Conservation (phyloP, 2,797 vertebrate genomes). For the Eulemur rubriventer region DNA sequence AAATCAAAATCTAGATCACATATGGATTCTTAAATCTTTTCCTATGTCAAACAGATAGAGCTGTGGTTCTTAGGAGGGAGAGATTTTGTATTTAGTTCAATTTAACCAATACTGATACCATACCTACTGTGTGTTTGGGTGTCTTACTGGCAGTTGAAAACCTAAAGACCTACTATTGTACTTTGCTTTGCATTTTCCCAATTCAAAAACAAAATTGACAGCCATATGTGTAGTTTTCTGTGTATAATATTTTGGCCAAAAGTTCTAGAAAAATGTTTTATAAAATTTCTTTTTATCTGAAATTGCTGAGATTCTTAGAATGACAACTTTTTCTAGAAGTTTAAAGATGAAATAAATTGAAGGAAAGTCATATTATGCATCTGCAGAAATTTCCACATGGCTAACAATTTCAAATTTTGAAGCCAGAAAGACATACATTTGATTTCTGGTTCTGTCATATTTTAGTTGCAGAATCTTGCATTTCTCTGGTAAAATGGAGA, state of each 20-base stretch:
- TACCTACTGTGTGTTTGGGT: accelerated
- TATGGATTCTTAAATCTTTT: background rate
- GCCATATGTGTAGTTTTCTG: background rate
- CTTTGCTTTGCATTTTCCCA: background rate
- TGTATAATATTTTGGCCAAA: background rate
- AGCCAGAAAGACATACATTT: background rate
- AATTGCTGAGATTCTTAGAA: background rate
- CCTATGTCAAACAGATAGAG: background rate
- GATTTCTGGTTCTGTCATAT: background rate
- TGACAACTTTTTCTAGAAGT: background rate
- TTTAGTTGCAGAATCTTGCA: background rate
- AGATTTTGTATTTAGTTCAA: background rate
- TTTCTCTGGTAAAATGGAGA: background rate
- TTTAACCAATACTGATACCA: background rate
- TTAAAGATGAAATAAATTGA: background rate
- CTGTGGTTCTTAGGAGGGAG: background rate
- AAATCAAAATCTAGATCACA: background rate
- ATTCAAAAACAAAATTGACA: constrained; percentile 1
- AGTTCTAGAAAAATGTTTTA: background rate
- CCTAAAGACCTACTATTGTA: background rate
- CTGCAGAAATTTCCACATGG: background rate
- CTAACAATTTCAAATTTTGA: constrained; percentile 11
- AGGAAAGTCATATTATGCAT: background rate
- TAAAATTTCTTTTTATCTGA: background rate
- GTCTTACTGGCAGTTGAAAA: background rate